Evolutionary conservation across 2,888 invertebrate species (phyloP), one percentile per base, ranked within the genome.

Genomic region (Parasteatoda lunata): DNA sequence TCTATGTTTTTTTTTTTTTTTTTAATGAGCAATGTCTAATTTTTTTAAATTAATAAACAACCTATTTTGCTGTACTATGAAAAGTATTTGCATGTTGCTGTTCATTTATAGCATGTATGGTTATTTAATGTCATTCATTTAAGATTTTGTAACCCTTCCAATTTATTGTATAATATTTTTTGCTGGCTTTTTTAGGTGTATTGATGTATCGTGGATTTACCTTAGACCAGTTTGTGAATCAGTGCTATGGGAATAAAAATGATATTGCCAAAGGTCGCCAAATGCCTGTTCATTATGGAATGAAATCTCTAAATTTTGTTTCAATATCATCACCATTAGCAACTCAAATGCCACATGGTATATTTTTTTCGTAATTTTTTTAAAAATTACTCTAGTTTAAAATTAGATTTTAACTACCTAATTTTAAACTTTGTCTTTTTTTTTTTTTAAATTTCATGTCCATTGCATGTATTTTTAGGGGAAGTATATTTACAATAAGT

Each of bases 221-320:
- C 0, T 93, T 98, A 49, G 94, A 95, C 7, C 94, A 97, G 90
- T 95, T 98, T 90, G 95, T 99, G 92, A 96, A 98, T 93, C 99
- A 99, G 92, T 99, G 99, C 91, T 99, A 97, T 91, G 98, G 98
- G 47, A 99, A 99, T 92, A 92, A 92, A 52, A 94, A 95, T 80
- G 99, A 99, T 91, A 91, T 93, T 3, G 96, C 96, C 3, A 96
- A 96, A 92, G 98, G 98, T 0, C 94, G 96, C 89, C 98, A 99
- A 93, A 99, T 99, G 99, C 99, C 99, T 0, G 96, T 99, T 0
- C 99, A 99, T 92, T 99, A 98, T 92, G 99, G 99, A 0, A 95
- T 95, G 59, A 95, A 94, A 90, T 94, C 95, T 64, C 93, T 95
- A 8, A 96, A 97, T 92, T 97, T 98, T 92, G 95, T 97, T 1